Base-by-base conservation (phyloP, 2,888 invertebrate genomes). In the Ormyrus thymus region DNA sequence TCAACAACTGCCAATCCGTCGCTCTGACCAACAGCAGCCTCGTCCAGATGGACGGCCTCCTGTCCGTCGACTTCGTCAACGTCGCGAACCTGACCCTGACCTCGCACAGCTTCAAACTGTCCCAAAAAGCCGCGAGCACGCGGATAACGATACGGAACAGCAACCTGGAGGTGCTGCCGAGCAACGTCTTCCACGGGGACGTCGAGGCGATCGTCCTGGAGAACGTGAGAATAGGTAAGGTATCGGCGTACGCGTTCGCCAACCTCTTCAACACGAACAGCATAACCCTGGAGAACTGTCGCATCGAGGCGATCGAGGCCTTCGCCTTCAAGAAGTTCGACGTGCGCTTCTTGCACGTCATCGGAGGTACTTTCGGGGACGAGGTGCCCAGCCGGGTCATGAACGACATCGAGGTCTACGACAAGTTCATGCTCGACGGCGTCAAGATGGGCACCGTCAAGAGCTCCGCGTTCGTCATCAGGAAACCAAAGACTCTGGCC, bases 321-420 rank as follows among this genome's bases (percentile, higher is more conserved):
- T 93, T 96, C 90, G 93, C 95, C 2, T 95, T 96, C 85, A 96
- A 96, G 86, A 95, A 95, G 89, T 95, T 96, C 86, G 92, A 93
- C 46, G 93, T 94, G 0, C 92, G 92, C 53, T 92, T 93, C 82
- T 92, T 96, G 81, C 91, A 93, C 82, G 89, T 96, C 70, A 91
- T 92, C 59, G 93, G 94, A 5, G 93, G 94, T 43, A 90, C 86
- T 10, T 92, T 95, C 65, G 90, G 91, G 48, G 91, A 91, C 0
- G 87, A 90, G 70, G 88, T 95, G 79, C 95, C 95, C 6, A 95
- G 95, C 83, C 92, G 95, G 80, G 92, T 94, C 77, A 92, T 96
- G 87, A 94, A 95, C 77, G 95, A 96, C 84, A 91, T 96, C 68
- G 94, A 94, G 84, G 93, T 96, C 56, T 92, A 92, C 71, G 92